Percentiles rank a stretch among this genome's conserved stretches.
phyloP scores from a whole-genome alignment of 2,888 invertebrate genomes.

The Tipula confusa region DNA sequence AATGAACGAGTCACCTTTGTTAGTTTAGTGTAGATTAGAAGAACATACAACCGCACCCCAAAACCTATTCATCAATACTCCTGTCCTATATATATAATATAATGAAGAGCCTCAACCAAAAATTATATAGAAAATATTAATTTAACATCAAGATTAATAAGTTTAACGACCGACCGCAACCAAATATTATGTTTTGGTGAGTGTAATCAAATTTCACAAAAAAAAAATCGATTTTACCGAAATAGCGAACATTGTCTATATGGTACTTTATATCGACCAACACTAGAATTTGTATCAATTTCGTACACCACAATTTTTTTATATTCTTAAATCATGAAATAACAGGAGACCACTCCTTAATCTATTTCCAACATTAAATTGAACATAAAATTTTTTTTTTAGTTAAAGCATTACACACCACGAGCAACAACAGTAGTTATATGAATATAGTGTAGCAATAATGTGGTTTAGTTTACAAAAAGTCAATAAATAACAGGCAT shows the following conservation, averaged over 20 bases:
- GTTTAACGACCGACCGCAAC: conserved; percentile 6
- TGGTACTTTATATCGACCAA: neutral
- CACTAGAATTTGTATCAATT: conserved; percentile 16
- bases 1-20: neutral
- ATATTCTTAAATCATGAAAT: neutral
- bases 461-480: neutral
- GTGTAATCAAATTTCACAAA: neutral
- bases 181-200: neutral
- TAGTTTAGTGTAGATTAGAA: neutral
- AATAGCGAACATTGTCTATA: neutral
- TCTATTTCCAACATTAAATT: neutral
- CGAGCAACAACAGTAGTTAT: too few relatives aligned
- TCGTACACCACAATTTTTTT: neutral
- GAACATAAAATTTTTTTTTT: neutral
- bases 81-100: neutral
- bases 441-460: neutral
- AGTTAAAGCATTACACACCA: neutral
- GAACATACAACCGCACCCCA: neutral
- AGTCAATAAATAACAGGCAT: neutral
- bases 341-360: conserved; percentile 12
- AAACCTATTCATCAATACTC: neutral
- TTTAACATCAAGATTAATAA: neutral
- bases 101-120: neutral
- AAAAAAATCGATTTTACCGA: neutral
- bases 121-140: neutral